Base-by-base conservation (phyloP, 2,113 vertebrate species). In the Pseudopipra pipra region DNA sequence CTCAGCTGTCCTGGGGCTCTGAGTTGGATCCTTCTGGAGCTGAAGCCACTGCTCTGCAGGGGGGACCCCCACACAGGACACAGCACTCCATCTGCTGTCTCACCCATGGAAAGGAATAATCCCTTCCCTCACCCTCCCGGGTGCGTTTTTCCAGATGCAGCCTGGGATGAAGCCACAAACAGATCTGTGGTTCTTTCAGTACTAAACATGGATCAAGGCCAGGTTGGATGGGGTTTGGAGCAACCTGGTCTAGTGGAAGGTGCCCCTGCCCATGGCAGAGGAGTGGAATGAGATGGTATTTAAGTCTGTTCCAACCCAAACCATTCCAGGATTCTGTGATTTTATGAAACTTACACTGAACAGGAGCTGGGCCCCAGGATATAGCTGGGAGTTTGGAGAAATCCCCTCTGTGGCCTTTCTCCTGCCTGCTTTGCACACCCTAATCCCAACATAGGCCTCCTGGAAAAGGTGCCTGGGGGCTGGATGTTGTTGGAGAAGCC, bases 221-320 rank as follows among this genome's bases (percentile, higher is more conserved):
- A 33, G 22, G 22, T 6, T 28, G 22, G 6, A 28, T 21, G 27
- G 35, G 21, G 21, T 44, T 51, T 66, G 59, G 51, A 88, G 76
- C 25, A 66, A 8, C n/a, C 15, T 0, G 2, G 19, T 20, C n/a
- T 9, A 12, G 31, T 43, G 86, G 44, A 28, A 52, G 2, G 22
- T 67, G 33, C 66, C 61, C 51, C 37, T 66, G 59, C 14, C 30
- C 51, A 13, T 20, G 31, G 35, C 52, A 81, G 52, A 10, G 37
- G 28, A 5, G 23, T 39, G 28, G 52, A 82, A 59, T 23, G 27
- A 52, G 23, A 14, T 37, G 22, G 11, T 20, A 37, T 67, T 74
- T 46, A 44, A 67, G 58, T 46, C 51, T 10, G 5, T 62, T 58
- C 43, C 25, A 67, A 31, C 21, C 68, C 54, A 59, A 51, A 51